Base-by-base conservation (phyloP, 2,888 invertebrate genomes). In the Synanthedon andrenaeformis region DNA sequence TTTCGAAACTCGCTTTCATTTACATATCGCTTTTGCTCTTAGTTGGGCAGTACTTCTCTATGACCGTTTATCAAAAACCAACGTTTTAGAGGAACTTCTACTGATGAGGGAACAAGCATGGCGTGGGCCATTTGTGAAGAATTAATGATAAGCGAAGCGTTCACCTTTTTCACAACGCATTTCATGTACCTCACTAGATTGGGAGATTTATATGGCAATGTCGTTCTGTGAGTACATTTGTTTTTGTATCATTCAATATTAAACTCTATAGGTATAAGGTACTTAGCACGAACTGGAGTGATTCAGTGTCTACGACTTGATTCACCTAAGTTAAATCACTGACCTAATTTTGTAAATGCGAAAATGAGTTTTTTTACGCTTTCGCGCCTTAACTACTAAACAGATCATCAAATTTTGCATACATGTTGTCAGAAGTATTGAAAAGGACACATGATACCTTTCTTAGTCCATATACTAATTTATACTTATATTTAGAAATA, bases 111-210 rank as follows among this genome's bases (percentile, higher is more conserved):
- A 12, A 90, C 93, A 0, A 92, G 93, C 50, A 87, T 96, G 50
- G 94, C 95, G 14, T 94, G 93, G 91, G 91, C 93, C 1, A 89
- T 96, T 53, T 92, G 93, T 64, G 95, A 96, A 79, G 88, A 90
- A 59, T 83, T 97, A 4, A 70, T 93, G 2, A 69, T 77, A 51
- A 89, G 89, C 42, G 79, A 89, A 57, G 89, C 92, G 0, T 93
- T 92, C 62, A 89, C 90, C 3, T 92, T 92, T 64, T 88, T 92
- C 49, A 92, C 93, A 0, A 94, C 94, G 0, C 94, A 95, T 73
- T 93, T 91, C 65, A 78, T 89, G 45, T 89, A 89, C 61, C 70
- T 94, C 12, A 91, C 93, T 0, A 90, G 90, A 70, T 68, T 94
- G 6, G 81, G 90, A 53, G 89, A 92, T 51, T 63, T 92, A 14